Evolutionary conservation across 2,888 invertebrate genomes (phyloP), one percentile per base, ranked within the genome.

Genomic region (Mayetiola destructor): DNA sequence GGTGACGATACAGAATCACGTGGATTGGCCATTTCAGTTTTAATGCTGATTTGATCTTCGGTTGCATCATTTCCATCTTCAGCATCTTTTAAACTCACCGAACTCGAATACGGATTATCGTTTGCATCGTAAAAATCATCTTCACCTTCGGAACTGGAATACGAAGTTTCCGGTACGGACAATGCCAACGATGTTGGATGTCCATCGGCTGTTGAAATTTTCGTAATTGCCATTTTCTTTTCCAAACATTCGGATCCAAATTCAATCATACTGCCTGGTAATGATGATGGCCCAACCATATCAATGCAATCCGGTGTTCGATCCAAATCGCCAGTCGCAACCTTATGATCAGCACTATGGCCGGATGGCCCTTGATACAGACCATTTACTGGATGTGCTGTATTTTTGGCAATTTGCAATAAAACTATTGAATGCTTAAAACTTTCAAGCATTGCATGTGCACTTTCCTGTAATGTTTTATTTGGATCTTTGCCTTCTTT

Each of bases 381-480:
- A 58, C 91, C 91, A 71, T 91, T 91, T 12, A 91, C 85, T 59
- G 92, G 91, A 75, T 90, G 87, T 35, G 89, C 89, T 64, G 90
- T 90, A 73, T 91, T 91, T 87, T 96, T 96, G 64, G 95, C 92
- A 71, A 96, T 95, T 81, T 97, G 96, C 64, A 97, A 80, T 67
- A 94, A 83, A 62, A 97, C 94, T 75, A 97, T 97, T 66, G 95
- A 90, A 79, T 97, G 96, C 76, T 97, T 97, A 63, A 97, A 89
- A 66, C 94, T 88, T 75, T 97, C 95, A 72, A 97, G 80, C 85
- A 96, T 90, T 61, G 82, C 83, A 74, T 85, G 85, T 61, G 86
- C 82, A 69, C 85, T 84, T 64, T 84, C 81, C 71, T 82, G 76
- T 63, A 88, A 79, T 60, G 77, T 70, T 73, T 82, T 81, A 66